Evolutionary conservation across 2,888 invertebrate genomes (phyloP).

Genomic region (Apodemia duryi): DNA sequence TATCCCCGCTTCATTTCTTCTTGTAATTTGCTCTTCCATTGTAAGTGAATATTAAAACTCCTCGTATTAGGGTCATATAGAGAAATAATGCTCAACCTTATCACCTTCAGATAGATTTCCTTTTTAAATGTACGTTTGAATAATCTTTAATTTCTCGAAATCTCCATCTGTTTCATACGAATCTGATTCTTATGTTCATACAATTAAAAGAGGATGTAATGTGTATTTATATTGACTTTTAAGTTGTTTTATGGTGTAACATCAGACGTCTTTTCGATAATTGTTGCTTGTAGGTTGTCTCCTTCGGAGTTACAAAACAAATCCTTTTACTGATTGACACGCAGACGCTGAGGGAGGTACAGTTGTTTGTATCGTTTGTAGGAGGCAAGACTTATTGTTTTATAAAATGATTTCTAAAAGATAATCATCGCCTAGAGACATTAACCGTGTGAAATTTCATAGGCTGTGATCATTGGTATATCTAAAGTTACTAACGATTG

Average conservation of each 20-base stretch:
- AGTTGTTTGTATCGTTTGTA: slow-evolving; percentile 45
- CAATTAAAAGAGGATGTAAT: slow-evolving; percentile 41
- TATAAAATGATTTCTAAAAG: too few species aligned
- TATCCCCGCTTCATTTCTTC: slow-evolving; percentile 61
- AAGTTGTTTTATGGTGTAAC: slow-evolving; percentile 32
- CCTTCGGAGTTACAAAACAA: slow-evolving; percentile 70
- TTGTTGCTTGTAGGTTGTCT: slow-evolving; percentile 75
- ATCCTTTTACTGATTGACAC: slow-evolving; percentile 73
- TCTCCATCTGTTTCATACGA: slow-evolving; percentile 28
- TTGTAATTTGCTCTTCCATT: slow-evolving; percentile 65
- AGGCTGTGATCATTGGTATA: too few species aligned
- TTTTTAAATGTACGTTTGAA: background rate
- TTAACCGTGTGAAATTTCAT: too few species aligned
- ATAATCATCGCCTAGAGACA: too few species aligned
- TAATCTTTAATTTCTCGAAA: slow-evolving; percentile 18
- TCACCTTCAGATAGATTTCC: slow-evolving; percentile 8
- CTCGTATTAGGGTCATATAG: slow-evolving; percentile 47
- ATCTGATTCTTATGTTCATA: slow-evolving; percentile 37
- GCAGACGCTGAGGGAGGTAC: slow-evolving; percentile 43
- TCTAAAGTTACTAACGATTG: too few species aligned
- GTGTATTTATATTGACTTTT: slow-evolving; percentile 33
- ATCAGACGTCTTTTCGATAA: slow-evolving; percentile 62
- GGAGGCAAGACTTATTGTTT: too few species aligned
- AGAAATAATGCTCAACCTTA: slow-evolving; percentile 21
- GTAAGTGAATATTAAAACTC: slow-evolving; percentile 71